These are phyloP conservation scores for Oreochromis niloticus DNA, from an alignment of 2,113 vertebrate genomes.

Conservation along the genomic window DNA sequence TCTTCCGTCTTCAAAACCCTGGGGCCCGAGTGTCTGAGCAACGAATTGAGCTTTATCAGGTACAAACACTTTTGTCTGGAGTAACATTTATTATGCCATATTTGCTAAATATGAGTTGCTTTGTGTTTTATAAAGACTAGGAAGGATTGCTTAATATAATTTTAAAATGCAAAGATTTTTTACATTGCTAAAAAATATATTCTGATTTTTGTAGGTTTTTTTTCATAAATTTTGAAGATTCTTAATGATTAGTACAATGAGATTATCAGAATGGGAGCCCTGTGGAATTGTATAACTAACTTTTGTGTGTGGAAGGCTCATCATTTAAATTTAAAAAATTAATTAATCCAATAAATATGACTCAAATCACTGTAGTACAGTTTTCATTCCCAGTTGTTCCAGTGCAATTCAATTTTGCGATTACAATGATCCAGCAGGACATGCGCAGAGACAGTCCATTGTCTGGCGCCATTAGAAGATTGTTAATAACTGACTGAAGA, in stretches of 20 bases:
- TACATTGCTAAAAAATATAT: not conserved
- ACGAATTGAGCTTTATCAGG: constrained; percentile 95
- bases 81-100: not conserved
- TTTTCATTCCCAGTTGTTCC: not conserved
- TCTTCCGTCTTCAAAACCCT: constrained; percentile 88
- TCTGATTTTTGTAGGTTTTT: not conserved
- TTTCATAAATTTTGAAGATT: not conserved
- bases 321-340: not conserved
- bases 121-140: not conserved
- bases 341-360: not conserved
- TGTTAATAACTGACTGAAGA: not conserved
- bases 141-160: not conserved
- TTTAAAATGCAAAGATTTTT: not conserved
- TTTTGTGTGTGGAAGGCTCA: not conserved
- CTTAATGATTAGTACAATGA: not conserved
- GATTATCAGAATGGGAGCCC: not conserved
- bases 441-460: not conserved
- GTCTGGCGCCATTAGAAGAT: not conserved
- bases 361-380: not conserved
- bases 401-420: not conserved
- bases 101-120: not conserved
- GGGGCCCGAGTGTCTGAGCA: constrained; percentile 88
- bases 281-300: not conserved
- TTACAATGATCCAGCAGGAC: not conserved
- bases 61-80: constrained; percentile 36